Evolutionary conservation across 2,797 vertebrate genomes (phyloP), one percentile per base, ranked within the genome.

Genomic region (Leucoraja ocellata): DNA sequence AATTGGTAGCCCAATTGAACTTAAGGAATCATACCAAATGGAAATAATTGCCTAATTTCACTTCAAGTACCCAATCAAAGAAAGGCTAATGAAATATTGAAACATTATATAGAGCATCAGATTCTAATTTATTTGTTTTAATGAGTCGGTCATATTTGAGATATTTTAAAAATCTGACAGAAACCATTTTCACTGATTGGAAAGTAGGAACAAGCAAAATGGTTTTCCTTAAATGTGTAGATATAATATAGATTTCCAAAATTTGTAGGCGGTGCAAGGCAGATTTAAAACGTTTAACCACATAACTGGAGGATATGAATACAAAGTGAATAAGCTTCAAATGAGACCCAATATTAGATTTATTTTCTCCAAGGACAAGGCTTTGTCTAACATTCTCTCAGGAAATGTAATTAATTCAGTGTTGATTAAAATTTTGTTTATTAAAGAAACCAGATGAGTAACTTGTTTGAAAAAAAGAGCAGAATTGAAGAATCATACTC

Each of bases 241-340:
- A 68, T 18, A 1, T 21, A 36, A 36, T 65, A 32, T 65, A 63
- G 84, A 88, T 88, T 88, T 88, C 63, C 18, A 65, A 88, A 88
- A 63, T 84, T 16, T 16, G 84, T n/a, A 14, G 84, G 61, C 32
- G 61, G 84, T 32, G 18, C 84, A 65, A 88, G 16, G 61, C 84
- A 36, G 84, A 88, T 88, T 88, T 88, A 65, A 68, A 14, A 65
- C n/a, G 61, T 88, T 32, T 65, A 88, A 18, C 61, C 84, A 88
- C 84, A 88, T 68, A 65, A 88, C 84, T 88, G 61, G 84, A 88
- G 84, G 84, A 88, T 63, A 88, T 88, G 84, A 88, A 88, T 68
- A 36, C 84, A 88, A 88, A 88, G 32, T 25, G 58, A 88, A 65
- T 23, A 36, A 88, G 61, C 63, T 61, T 88, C 84, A 88, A 88